phyloP scores from a whole-genome alignment of 2,888 invertebrate species.

The Orchesella flavescens region DNA sequence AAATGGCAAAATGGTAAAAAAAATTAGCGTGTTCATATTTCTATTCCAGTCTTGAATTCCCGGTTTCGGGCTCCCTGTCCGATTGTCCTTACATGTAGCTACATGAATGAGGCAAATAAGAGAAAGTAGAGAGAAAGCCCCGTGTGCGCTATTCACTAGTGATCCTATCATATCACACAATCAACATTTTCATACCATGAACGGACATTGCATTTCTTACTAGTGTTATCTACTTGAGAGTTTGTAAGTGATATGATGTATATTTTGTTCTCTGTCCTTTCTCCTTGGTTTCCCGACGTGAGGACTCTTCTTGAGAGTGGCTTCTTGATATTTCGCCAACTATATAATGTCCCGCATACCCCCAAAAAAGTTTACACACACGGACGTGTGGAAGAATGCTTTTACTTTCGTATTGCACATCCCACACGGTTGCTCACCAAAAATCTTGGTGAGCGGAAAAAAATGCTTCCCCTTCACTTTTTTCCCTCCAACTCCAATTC shows the following conservation, averaged over 20 bases:
- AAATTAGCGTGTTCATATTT: neutral
- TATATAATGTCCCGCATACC: too few species aligned
- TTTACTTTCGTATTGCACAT: neutral
- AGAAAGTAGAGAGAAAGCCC: slow-evolving; percentile 15
- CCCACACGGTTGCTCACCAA: slow-evolving; percentile 21
- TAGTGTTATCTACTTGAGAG: neutral
- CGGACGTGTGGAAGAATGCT: neutral
- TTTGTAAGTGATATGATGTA: slow-evolving; percentile 5
- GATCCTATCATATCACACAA: slow-evolving; percentile 39
- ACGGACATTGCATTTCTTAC: slow-evolving; percentile 15
- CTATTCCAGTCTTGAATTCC: slow-evolving; percentile 25
- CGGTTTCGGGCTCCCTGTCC: slow-evolving; percentile 17
- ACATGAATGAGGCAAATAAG: slow-evolving; percentile 30
- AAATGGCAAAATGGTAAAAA: neutral
- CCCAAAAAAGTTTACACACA: too few species aligned
- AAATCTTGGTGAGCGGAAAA: slow-evolving; percentile 4
- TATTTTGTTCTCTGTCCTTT: neutral
- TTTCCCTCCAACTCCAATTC: slow-evolving; percentile 5
- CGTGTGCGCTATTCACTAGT: slow-evolving; percentile 18
- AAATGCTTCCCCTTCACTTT: slow-evolving; percentile 10
- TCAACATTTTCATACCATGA: slow-evolving; percentile 26
- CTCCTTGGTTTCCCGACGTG: neutral
- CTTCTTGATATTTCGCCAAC: slow-evolving; percentile 3
- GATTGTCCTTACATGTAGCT: slow-evolving; percentile 33
- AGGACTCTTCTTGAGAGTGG: neutral